Evolutionary conservation across 1,140 invertebrate genomes (phyloP), one percentile per base, ranked within the genome.

Genomic region (Phortica variegata): DNA sequence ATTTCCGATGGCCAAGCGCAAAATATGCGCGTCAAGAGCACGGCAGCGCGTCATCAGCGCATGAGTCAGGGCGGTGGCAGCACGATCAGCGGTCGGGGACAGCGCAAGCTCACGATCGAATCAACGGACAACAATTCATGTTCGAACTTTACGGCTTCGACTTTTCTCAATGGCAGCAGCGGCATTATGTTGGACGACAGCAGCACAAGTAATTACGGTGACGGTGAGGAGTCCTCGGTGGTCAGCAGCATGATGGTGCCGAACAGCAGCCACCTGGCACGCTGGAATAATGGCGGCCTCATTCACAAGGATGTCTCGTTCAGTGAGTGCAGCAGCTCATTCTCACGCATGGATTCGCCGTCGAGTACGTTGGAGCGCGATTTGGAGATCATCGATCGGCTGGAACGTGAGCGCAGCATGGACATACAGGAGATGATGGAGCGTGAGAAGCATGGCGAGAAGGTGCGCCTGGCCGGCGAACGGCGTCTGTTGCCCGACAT

Each of bases 391-490:
- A 76, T 76, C 16, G 73, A 76, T 46, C 47, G 73, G 44, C 43
- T 76, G 16, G 73, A 76, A 29, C 65, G 73, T 9, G 71, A 76
- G 44, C 58, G 73, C 19, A 76, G 71, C 55, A 71, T 76, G 62
- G 73, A 76, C 29, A 65, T 76, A 13, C 63, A 68, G 41, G 73
- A 76, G 16, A 71, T 76, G 61, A 48, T 76, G 18, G 61, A 65
- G 13, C 56, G 62, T 0, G 73, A 76, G 10, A 52, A 66, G 40
- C 54, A 59, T 20, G 55, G 56, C 17, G 73, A 75, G 2, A 60
- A 60, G 23, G 53, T 58, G 8, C 62, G 61, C 5, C 15, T 40
- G 3, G 43, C 52, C 6, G 51, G 61, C 2, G 51, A 49, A 2
- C 61, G 72, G 0, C 58, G 72, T 2, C 60, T 61, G 19, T 12